Percentiles rank a stretch among this genome's conserved stretches.
Evolutionary conservation across 2,113 vertebrate genomes (phyloP).

Genomic region (Campylorhamphus procurvoides): DNA sequence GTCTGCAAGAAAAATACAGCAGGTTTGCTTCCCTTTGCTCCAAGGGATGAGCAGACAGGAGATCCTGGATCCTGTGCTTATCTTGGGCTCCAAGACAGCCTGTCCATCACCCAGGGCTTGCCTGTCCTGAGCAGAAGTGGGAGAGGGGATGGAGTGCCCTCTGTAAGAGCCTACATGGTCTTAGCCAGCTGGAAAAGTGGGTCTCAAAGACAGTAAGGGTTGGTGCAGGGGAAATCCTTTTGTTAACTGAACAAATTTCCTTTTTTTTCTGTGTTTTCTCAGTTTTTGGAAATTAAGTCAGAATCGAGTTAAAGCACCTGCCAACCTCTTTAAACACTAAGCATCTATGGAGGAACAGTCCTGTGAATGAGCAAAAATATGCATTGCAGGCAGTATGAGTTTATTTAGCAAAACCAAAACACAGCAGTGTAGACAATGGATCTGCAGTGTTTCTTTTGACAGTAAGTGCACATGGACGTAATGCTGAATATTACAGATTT

Average conservation of each 20-base stretch:
- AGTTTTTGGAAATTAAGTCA: background rate
- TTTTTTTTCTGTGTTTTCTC: background rate
- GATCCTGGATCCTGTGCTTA: background rate
- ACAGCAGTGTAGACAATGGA: background rate
- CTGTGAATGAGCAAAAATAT: background rate
- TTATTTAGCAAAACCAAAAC: background rate
- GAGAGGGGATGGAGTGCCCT: background rate
- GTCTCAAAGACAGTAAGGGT: background rate
- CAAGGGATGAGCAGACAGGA: background rate
- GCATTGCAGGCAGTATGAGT: background rate
- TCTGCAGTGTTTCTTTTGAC: background rate
- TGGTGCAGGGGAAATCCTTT: background rate
- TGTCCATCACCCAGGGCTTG: background rate
- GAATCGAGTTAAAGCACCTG: background rate
- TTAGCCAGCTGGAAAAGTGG: background rate
- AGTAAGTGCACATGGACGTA: accelerated
- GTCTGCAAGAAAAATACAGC: background rate
- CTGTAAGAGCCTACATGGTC: background rate
- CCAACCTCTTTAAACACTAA: background rate
- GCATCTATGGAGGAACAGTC: background rate
- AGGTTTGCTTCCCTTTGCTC: background rate
- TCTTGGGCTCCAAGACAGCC: background rate
- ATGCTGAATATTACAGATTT: background rate
- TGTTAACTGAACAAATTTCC: background rate
- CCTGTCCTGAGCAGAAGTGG: background rate